Conservation (phyloP, 2,888 invertebrate species). For the Theodoxus fluviatilis region DNA sequence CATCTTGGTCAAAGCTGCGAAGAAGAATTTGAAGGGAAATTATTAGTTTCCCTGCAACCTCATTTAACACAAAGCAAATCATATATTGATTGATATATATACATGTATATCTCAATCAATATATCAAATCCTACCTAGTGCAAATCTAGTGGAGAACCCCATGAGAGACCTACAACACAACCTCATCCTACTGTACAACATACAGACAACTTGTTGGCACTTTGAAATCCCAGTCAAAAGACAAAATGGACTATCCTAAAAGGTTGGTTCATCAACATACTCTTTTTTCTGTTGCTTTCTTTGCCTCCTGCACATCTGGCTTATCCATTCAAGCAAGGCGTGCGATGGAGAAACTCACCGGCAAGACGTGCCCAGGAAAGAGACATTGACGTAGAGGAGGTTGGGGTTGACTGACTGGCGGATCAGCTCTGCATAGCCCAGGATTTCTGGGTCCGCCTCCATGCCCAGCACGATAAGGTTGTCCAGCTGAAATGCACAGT, state of each 20-base stretch:
- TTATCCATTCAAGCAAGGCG: too few species aligned
- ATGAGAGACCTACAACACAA: too few species aligned
- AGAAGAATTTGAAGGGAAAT: conserved; percentile 12
- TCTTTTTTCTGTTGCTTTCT: too few species aligned
- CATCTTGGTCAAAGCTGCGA: conserved; percentile 43
- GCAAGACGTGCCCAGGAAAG: conserved; percentile 42
- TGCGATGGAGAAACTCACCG: conserved; percentile 30
- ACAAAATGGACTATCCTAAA: too few species aligned
- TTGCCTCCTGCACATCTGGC: too few species aligned
- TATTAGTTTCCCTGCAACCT: neutral
- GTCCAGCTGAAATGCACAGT: conserved; percentile 51
- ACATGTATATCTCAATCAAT: neutral
- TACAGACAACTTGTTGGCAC: too few species aligned
- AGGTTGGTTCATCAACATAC: too few species aligned
- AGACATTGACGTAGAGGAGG: conserved; percentile 62
- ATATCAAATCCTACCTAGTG: too few species aligned
- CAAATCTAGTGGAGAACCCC: too few species aligned
- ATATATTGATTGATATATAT: neutral
- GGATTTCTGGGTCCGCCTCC: conserved; percentile 31
- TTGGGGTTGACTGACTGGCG: conserved; percentile 61
- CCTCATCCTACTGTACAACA: too few species aligned
- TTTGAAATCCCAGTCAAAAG: too few species aligned
- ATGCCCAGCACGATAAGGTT: conserved; percentile 57
- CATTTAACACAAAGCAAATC: neutral
- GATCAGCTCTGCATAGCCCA: conserved; percentile 36